Evolutionary conservation across 1,140 invertebrate species (phyloP).

Genomic region (Platyscapa corneri): DNA sequence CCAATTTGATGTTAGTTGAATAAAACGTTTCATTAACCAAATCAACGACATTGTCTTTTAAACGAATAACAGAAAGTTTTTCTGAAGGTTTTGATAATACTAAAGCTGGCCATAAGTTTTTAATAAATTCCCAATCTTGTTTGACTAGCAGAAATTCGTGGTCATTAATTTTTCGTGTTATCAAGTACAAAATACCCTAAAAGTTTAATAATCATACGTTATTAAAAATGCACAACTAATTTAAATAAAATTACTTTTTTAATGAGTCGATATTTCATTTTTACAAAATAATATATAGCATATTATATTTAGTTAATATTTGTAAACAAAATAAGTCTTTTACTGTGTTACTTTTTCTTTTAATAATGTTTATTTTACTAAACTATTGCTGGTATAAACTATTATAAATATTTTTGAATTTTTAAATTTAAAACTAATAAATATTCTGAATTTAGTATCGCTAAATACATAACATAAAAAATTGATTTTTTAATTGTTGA

Average conservation of each 20-base stretch:
- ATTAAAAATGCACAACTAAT: not conserved
- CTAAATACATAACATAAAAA: too few relatives aligned
- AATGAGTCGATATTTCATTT: too few relatives aligned
- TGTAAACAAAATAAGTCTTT: not conserved
- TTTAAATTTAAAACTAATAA: not conserved
- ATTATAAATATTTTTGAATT: not conserved
- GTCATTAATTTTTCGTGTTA: constrained; percentile 84
- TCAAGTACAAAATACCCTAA: constrained; percentile 71
- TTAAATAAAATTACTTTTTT: too few relatives aligned
- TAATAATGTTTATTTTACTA: too few relatives aligned
- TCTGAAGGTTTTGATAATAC: constrained; percentile 84
- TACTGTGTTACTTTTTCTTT: not conserved
- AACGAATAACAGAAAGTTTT: constrained; percentile 84
- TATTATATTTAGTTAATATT: constrained; percentile 32
- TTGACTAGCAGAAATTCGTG: constrained; percentile 73
- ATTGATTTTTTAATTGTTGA: too few relatives aligned
- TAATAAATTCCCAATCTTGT: constrained; percentile 85
- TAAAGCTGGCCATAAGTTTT: constrained; percentile 84
- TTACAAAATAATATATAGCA: too few relatives aligned
- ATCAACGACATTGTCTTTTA: constrained; percentile 80
- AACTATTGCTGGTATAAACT: too few relatives aligned
- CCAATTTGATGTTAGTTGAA: constrained; percentile 77
- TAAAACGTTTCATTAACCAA: constrained; percentile 75
- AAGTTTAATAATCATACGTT: constrained; percentile 59
- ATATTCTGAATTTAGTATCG: not conserved